Evolutionary conservation across 1,140 invertebrate genomes (phyloP).

Genomic region (Apis mellifera): DNA sequence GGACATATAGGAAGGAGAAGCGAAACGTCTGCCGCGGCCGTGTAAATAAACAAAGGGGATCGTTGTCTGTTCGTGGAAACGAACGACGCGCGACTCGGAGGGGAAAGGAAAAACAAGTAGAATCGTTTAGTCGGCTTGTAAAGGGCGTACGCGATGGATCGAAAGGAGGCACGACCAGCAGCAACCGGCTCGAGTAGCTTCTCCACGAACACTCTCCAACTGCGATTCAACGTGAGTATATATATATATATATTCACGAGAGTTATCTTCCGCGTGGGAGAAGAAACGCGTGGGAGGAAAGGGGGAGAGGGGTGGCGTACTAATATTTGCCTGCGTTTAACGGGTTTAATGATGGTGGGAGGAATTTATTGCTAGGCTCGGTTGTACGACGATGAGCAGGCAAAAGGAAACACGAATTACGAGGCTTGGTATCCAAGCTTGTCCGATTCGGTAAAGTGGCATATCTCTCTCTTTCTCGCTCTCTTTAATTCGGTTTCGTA

Average conservation of each 20-base stretch:
- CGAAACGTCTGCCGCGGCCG: neutral
- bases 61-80: neutral
- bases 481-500: neutral
- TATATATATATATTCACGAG: no score
- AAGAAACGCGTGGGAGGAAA: neutral
- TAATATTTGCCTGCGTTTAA: constrained; percentile 38
- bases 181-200: constrained; percentile 50
- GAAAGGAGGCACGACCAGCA: constrained; percentile 45
- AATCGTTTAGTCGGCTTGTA: constrained; percentile 10
- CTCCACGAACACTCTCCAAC: constrained; percentile 66
- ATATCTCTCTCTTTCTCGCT: neutral
- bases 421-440: neutral
- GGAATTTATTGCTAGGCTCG: constrained; percentile 20
- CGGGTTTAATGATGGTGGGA: constrained; percentile 3
- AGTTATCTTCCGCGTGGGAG: neutral
- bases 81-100: neutral
- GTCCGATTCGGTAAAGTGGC: constrained; percentile 12
- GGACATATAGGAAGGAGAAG: neutral
- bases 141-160: constrained; percentile 51
- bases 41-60: neutral
- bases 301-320: neutral
- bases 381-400: constrained; percentile 5
- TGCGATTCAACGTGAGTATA: constrained; percentile 73
- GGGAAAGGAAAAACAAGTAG: neutral
- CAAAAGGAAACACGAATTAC: constrained; percentile 16